Evolutionary conservation across 2,888 invertebrate genomes (phyloP).

Genomic region (Leucophenga montana): DNA sequence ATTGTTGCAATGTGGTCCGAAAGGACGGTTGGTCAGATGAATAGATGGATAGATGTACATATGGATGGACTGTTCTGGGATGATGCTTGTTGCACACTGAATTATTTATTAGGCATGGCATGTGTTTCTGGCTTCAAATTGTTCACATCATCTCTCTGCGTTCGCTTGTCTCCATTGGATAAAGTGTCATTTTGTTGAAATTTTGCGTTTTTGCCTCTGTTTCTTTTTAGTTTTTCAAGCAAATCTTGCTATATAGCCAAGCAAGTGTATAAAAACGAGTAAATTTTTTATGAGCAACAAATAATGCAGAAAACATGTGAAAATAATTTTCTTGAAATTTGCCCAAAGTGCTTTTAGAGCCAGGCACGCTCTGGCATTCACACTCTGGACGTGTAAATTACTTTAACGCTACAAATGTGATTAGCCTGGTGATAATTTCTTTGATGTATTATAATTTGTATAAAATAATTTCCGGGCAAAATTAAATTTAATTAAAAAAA

Average conservation of each 20-base stretch:
- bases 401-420: constrained; percentile 12
- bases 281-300: constrained; percentile 52
- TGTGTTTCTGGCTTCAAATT: constrained; percentile 43
- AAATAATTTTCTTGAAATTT: constrained; percentile 38
- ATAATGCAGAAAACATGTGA: constrained; percentile 49
- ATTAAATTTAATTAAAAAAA: too few species aligned
- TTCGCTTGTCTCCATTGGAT: constrained; percentile 40
- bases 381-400: neutral
- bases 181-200: constrained; percentile 56
- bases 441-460: constrained; percentile 10
- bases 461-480: neutral
- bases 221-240: constrained; percentile 25
- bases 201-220: constrained; percentile 37
- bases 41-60: constrained; percentile 38
- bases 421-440: neutral
- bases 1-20: neutral
- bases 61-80: constrained; percentile 36
- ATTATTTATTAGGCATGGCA: constrained; percentile 65
- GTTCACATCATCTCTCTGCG: too few species aligned
- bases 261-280: constrained; percentile 52
- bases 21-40: neutral
- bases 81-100: constrained; percentile 61
- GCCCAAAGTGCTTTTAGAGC: constrained; percentile 37
- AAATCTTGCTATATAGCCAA: constrained; percentile 28
- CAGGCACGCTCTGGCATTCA: neutral